A percentile compares a stretch with the other conserved stretches of the same genome.
These are phyloP conservation scores for Helobdella robusta DNA, from an alignment of 2,888 invertebrate genomes.

Conservation along the genomic window DNA sequence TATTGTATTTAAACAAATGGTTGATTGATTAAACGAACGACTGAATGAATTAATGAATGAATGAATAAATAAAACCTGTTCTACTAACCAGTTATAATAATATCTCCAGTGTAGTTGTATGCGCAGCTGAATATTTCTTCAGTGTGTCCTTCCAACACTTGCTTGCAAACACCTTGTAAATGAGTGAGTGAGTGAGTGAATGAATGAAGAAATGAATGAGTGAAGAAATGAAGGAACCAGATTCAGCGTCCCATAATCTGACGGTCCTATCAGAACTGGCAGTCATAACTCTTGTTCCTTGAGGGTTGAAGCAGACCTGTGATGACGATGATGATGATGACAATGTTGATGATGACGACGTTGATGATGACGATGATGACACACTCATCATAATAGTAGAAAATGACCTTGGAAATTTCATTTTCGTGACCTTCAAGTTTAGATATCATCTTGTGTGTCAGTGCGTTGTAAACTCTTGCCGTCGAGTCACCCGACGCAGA, in stretches of 20 bases:
- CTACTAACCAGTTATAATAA: conserved; percentile 58
- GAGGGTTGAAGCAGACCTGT: conserved; percentile 70
- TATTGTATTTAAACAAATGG: not conserved
- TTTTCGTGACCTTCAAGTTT: conserved; percentile 50
- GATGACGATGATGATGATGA: not conserved
- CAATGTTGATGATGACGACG: too few species aligned
- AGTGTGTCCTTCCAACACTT: conserved; percentile 65
- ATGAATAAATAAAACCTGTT: conserved; percentile 3
- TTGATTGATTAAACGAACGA: too few species aligned
- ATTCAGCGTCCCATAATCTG: conserved; percentile 64
- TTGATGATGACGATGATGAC: too few species aligned
- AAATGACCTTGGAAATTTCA: conserved; percentile 51
- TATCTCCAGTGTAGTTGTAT: conserved; percentile 68
- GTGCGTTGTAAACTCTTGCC: conserved; percentile 61
- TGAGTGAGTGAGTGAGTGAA: too few species aligned
- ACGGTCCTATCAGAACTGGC: conserved; percentile 68
- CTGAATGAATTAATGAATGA: too few species aligned
- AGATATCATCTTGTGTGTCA: conserved; percentile 48
- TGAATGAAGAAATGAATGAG: too few species aligned
- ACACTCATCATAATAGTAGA: too few species aligned
- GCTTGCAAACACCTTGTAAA: conserved; percentile 58
- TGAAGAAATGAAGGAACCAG: too few species aligned
- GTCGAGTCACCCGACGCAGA: conserved; percentile 68
- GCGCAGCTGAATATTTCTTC: conserved; percentile 74
- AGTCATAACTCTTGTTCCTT: conserved; percentile 64